These are phyloP conservation scores for Ormyrus rosae DNA, from an alignment of 2,888 invertebrate genomes.

Conservation along the genomic window DNA sequence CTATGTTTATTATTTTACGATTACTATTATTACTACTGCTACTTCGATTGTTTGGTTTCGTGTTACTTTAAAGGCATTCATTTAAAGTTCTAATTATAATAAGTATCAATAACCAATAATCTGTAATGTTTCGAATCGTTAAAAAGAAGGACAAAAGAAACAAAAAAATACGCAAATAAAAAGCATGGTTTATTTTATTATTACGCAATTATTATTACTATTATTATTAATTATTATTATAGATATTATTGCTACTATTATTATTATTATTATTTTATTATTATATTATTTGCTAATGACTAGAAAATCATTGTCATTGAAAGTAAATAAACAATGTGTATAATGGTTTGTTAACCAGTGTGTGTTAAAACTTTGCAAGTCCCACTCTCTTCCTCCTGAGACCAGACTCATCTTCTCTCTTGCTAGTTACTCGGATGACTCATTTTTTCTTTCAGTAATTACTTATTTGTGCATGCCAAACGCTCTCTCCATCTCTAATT, in stretches of 20 bases:
- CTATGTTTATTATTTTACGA: slow-evolving; percentile 51
- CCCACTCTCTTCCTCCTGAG: slow-evolving; percentile 55
- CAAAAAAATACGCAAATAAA: slow-evolving; percentile 57
- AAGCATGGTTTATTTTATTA: slow-evolving; percentile 65
- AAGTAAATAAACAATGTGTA: slow-evolving; percentile 71
- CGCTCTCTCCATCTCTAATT: slow-evolving; percentile 10
- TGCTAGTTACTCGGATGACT: slow-evolving; percentile 35
- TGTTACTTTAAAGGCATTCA: slow-evolving; percentile 70
- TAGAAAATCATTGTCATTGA: slow-evolving; percentile 71
- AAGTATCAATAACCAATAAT: slow-evolving; percentile 64
- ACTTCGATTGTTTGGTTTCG: slow-evolving; percentile 69
- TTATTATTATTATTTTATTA: slow-evolving; percentile 57
- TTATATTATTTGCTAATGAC: slow-evolving; percentile 65
- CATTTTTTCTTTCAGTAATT: slow-evolving; percentile 38
- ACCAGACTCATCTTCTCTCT: slow-evolving; percentile 33
- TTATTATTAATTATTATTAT: slow-evolving; percentile 57
- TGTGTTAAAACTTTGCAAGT: slow-evolving; percentile 68
- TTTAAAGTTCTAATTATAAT: slow-evolving; percentile 68
- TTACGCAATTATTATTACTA: slow-evolving; percentile 52
- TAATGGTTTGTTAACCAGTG: slow-evolving; percentile 70
- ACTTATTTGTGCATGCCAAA: slow-evolving; percentile 40
- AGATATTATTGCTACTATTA: slow-evolving; percentile 51
- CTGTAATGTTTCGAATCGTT: slow-evolving; percentile 68
- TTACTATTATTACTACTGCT: slow-evolving; percentile 55
- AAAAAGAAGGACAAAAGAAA: slow-evolving; percentile 64